Base-by-base conservation (phyloP, 1,140 invertebrate genomes). In the Gonatopus flavifemur region DNA sequence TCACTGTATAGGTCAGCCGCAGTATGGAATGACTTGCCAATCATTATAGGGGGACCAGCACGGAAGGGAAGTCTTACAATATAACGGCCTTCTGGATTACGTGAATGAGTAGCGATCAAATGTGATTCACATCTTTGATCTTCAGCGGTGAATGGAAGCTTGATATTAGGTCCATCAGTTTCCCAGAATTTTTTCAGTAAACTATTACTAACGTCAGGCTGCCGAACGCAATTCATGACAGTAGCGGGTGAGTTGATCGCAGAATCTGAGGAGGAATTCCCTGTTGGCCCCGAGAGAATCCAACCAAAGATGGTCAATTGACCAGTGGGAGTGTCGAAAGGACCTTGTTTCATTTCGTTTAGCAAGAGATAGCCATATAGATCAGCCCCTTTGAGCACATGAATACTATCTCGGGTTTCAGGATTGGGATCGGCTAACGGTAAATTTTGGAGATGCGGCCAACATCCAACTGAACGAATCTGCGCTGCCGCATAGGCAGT, bases 111-210 rank as follows among this genome's bases (percentile, higher is more conserved):
- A n/a, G n/a, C n/a, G n/a, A n/a, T n/a, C n/a, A n/a, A n/a, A n/a
- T n/a, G n/a, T n/a, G n/a, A n/a, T 4, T n/a, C 45, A 15, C 16
- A 48, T 2, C 3, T 8, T 22, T 48, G 2, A n/a, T 48, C 45
- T 20, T 38, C 45, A 21, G 15, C 18, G n/a, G 44, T 21, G 5
- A 47, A 3, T n/a, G 1, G 3, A n/a, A 9, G 36, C 10, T 4
- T 7, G 6, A 22, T 3, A 5, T 67, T n/a, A n/a, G n/a, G 36
- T n/a, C 67, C 64, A 22, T 69, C 67, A 3, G 64, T 44, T 37
- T 67, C 58, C 66, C 66, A 72, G 45, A 63, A 70, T 28, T 30
- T 55, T 21, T 25, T 49, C 13, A 66, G 15, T 8, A 57, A 53
- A 9, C 37, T 15, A 3, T 49, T n/a, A n/a, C 46, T 2, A 41